Evolutionary conservation across 2,113 vertebrate genomes (phyloP).

Genomic region (Isichthys henryi): DNA sequence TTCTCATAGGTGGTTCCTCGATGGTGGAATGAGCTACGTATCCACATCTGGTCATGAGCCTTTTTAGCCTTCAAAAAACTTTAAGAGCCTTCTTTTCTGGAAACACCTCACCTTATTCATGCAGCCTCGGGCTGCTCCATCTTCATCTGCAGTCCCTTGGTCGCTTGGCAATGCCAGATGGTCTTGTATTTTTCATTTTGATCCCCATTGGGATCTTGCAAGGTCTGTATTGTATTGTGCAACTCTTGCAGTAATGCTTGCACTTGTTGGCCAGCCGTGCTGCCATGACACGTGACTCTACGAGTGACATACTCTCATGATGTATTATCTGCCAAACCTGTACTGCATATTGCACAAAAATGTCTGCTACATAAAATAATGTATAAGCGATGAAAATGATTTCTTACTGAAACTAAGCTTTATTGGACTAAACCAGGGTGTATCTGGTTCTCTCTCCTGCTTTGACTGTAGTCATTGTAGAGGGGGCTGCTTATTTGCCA

Average conservation of each 20-base stretch:
- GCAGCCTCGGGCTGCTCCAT: neutral
- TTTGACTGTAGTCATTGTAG: neutral
- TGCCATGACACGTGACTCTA: neutral
- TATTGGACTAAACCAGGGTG: neutral
- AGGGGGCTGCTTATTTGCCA: neutral
- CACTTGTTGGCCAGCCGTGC: neutral
- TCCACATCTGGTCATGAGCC: neutral
- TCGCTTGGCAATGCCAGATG: neutral
- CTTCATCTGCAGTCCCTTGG: neutral
- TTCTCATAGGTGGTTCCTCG: neutral
- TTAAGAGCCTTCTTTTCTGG: neutral
- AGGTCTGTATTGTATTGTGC: neutral
- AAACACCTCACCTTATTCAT: neutral
- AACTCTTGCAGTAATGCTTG: neutral
- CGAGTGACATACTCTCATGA: neutral
- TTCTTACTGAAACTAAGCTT: neutral
- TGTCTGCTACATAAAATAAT: neutral
- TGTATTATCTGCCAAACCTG: neutral
- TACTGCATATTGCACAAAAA: neutral
- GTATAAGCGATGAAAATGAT: neutral
- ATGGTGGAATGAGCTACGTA: neutral
- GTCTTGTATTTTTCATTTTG: neutral
- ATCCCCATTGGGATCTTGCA: neutral
- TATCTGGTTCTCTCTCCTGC: neutral
- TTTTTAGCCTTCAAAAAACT: neutral